phyloP scores from a whole-genome alignment of 2,113 vertebrate genomes.

The Theristicus caerulescens region DNA sequence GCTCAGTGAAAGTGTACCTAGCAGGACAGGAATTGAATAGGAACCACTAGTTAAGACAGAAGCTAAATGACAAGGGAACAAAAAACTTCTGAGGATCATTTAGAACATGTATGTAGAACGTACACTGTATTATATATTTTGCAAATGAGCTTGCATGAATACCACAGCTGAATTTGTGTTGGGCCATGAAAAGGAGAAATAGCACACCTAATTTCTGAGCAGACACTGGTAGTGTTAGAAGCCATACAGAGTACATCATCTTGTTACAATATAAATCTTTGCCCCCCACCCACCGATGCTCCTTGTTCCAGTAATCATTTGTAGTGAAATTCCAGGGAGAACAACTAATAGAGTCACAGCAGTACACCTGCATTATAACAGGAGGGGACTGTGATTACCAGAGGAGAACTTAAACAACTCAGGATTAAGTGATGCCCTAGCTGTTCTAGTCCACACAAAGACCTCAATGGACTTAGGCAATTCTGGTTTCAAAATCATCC shows the following conservation, averaged over 20 bases:
- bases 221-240: background rate
- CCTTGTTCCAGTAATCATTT: constrained; percentile 51
- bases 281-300: background rate
- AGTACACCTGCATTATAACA: constrained; percentile 29
- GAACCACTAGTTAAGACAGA: background rate
- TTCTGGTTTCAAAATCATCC: background rate
- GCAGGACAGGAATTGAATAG: background rate
- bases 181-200: background rate
- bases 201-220: background rate
- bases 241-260: background rate
- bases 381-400: constrained; percentile 19
- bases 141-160: background rate
- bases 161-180: background rate
- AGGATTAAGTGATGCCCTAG: constrained; percentile 20
- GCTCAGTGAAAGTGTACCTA: background rate
- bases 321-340: constrained; percentile 46
- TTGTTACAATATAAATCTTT: background rate
- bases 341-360: constrained; percentile 59
- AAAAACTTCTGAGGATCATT: background rate
- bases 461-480: background rate
- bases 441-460: constrained; percentile 2
- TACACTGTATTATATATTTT: background rate
- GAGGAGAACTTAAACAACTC: constrained; percentile 49
- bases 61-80: background rate
- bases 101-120: background rate